Evolutionary conservation across 37 sponge, comb jelly and placozoan species (phyloP), one percentile per base, ranked within the genome.

Genomic region (Geodia barretti): DNA sequence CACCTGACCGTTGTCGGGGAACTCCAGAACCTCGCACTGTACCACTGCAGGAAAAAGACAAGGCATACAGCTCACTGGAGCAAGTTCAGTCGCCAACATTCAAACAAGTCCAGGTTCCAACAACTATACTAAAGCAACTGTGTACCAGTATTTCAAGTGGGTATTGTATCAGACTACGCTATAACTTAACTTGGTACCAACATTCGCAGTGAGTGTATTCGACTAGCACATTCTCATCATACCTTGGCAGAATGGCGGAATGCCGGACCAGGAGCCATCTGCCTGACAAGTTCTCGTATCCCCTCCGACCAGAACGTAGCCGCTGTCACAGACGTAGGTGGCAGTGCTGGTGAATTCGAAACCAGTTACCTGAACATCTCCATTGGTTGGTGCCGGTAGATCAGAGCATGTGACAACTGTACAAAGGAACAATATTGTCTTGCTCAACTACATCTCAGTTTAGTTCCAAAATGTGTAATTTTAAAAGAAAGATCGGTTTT

Each of bases 171-270:
- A n/a, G n/a, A n/a, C n/a, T n/a, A n/a, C n/a, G n/a, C n/a, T n/a
- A n/a, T n/a, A n/a, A n/a, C n/a, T n/a, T n/a, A n/a, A n/a, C n/a
- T n/a, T n/a, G n/a, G n/a, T n/a, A n/a, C n/a, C n/a, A n/a, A n/a
- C n/a, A n/a, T n/a, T n/a, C n/a, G n/a, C n/a, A n/a, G n/a, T n/a
- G n/a, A n/a, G n/a, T n/a, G n/a, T n/a, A n/a, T n/a, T n/a, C n/a
- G n/a, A n/a, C n/a, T n/a, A n/a, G n/a, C n/a, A n/a, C 20, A 24
- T n/a, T 35, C 36, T 4, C 62, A 25, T 79, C n/a, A n/a, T n/a
- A 87, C 87, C 25, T 87, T 34, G 25, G 40, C 89, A 88, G 17
- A 47, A 42, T 60, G 89, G 89, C 11, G 66, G 24, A 40, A 42
- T 31, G 24, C 60, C 79, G 63, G 79, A 71, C 89, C 89, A 88